Evolutionary conservation across 23 tunicate species (phyloP), one percentile per base, ranked within the genome.

Genomic region (Aplidium turbinatum): DNA sequence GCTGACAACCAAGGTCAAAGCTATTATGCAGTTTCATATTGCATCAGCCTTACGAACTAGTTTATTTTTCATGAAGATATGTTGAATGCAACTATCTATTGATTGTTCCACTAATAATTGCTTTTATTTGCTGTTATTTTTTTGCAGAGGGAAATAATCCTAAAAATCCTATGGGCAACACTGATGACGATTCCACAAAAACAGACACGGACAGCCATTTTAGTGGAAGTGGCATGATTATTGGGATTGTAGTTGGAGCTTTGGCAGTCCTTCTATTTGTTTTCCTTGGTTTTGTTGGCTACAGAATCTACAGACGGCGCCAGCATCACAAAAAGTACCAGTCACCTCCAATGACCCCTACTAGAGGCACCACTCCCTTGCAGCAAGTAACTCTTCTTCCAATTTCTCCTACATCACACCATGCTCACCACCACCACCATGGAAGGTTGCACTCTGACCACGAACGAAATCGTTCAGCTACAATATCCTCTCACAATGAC

Each of bases 321-420:
- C 84, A 81, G 29, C 70, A 77, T 73, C 60, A 84, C 79, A 89
- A 89, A 81, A 89, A 89, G 68, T 89, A 89, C 77, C 96, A 82
- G 55, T 83, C 88, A 9, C 81, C 96, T 11, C 70, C 86, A n/a
- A 82, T 89, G 19, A 68, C 75, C 58, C 83, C 96, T 31, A 82
- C 82, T 35, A 69, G 89, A 18, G 78, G 75, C 27, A 19, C 87
- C 4, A 60, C 85, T 23, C 89, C 96, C 20, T 64, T 83, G 48
- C 78, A 87, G 13, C 89, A 89, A 72, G 96, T 89, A 63, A 89
- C 96, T 1, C 80, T 89, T 16, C 84, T 89, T 48, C 96, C 89
- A 69, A 82, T 89, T 45, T 31, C 82, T 31, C 61, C 81, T 9
- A 64, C 57, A 25, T 32, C 50, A 33, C 72, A 38, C 16, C 75